phyloP scores from a whole-genome alignment of 2,797 vertebrate genomes.

The Danio jaintianensis region DNA sequence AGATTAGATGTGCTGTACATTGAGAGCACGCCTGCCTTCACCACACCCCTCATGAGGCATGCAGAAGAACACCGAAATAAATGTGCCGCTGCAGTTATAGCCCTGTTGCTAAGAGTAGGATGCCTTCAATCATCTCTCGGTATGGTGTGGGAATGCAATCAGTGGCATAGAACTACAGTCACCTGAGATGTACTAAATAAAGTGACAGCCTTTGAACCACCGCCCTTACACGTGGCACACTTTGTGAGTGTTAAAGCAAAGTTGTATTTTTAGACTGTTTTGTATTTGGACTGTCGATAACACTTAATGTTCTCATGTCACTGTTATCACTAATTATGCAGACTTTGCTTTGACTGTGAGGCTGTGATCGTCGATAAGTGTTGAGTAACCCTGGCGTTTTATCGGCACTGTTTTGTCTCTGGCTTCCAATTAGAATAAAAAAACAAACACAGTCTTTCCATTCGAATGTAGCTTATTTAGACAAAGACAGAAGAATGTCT shows the following conservation, averaged over 20 bases:
- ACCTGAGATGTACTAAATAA: conserved; percentile 60
- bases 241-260: neutral
- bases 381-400: conserved; percentile 40
- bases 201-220: conserved; percentile 52
- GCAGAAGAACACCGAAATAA: conserved; percentile 54
- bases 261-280: conserved; percentile 6
- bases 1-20: conserved; percentile 52
- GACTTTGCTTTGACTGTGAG: conserved; percentile 36
- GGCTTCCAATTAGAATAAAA: conserved; percentile 7
- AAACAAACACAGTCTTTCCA: neutral
- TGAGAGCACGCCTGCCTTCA: conserved; percentile 28
- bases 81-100: conserved; percentile 45
- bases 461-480: conserved; percentile 12
- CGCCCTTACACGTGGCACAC: neutral
- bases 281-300: neutral
- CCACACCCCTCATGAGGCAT: conserved; percentile 31
- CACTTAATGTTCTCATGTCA: conserved; percentile 21
- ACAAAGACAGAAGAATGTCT: conserved; percentile 6
- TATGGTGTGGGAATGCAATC: conserved; percentile 61
- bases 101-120: conserved; percentile 50
- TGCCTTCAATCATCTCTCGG: conserved; percentile 49
- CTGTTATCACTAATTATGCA: conserved; percentile 25
- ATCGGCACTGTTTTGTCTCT: conserved; percentile 4
- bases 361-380: conserved; percentile 16
- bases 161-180: conserved; percentile 51